Percentiles rank a stretch among this genome's conserved stretches.
phyloP scores from a whole-genome alignment of 2,113 vertebrate species.

The Grammomys surdaster region DNA sequence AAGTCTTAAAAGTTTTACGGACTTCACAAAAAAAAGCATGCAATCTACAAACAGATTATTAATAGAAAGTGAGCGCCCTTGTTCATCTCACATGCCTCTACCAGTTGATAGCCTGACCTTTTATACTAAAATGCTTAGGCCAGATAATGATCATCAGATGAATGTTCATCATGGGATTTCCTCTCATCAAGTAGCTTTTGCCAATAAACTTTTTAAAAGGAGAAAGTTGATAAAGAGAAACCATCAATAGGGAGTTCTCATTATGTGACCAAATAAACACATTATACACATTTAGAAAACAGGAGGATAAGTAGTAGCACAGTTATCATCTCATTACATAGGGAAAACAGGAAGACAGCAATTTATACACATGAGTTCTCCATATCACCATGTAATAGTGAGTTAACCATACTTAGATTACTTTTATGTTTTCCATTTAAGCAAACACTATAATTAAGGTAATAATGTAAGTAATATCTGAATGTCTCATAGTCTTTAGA shows the following conservation, averaged over 20 bases:
- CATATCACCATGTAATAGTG: background rate
- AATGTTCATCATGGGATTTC: background rate
- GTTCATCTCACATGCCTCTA: background rate
- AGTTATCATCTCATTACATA: background rate
- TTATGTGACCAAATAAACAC: background rate
- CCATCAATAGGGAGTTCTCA: background rate
- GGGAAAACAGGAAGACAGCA: background rate
- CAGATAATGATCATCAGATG: background rate
- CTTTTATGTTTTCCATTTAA: background rate
- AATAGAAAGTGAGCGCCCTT: background rate
- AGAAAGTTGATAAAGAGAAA: background rate
- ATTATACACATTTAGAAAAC: background rate
- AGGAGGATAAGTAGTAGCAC: background rate
- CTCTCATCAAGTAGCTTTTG: background rate
- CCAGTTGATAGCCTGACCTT: background rate
- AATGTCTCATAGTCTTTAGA: background rate
- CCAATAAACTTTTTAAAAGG: background rate
- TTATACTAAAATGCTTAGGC: background rate
- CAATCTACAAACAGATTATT: background rate
- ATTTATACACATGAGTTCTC: background rate
- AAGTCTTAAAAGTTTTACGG: conserved; percentile 70
- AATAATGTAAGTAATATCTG: background rate
- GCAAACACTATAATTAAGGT: background rate
- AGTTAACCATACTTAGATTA: background rate
- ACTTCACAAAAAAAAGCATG: conserved; percentile 51